These are phyloP conservation scores for Heteronetta atricapilla DNA, from an alignment of 2,113 vertebrate species.

Conservation along the genomic window DNA sequence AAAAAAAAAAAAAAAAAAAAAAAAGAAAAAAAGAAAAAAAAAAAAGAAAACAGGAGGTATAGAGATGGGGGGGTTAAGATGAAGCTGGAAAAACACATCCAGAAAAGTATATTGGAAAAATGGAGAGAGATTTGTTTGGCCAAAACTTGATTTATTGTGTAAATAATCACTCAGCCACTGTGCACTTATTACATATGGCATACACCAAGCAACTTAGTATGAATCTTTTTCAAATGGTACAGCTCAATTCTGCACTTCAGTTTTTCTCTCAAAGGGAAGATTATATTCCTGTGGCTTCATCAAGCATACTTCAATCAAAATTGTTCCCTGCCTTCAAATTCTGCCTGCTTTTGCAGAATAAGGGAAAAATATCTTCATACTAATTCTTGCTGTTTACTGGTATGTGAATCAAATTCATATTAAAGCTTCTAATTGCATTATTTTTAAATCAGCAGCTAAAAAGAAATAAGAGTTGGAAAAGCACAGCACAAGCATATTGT, in stretches of 20 bases:
- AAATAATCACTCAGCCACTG: neutral
- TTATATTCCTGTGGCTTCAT: neutral
- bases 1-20: conserved; percentile 9
- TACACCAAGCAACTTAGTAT: neutral
- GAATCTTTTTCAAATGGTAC: neutral
- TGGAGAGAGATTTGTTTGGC: neutral
- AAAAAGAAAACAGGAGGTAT: neutral
- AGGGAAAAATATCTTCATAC: neutral
- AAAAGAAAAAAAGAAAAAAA: too few relatives aligned
- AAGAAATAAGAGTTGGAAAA: neutral
- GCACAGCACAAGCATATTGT: neutral
- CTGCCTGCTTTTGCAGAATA: neutral
- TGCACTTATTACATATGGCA: neutral
- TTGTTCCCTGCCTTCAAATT: neutral
- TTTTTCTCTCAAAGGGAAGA: neutral
- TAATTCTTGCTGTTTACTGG: neutral
- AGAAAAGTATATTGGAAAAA: neutral
- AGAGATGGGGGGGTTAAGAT: neutral
- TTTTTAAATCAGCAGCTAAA: neutral
- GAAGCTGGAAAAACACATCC: neutral
- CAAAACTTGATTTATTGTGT: neutral
- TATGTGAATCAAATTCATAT: neutral
- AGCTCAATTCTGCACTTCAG: neutral
- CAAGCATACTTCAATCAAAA: neutral
- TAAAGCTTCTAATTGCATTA: neutral